Percentiles rank a stretch among this genome's conserved stretches.
Evolutionary conservation across 2,888 invertebrate genomes (phyloP).

Genomic region (Pemphredon lugubris): DNA sequence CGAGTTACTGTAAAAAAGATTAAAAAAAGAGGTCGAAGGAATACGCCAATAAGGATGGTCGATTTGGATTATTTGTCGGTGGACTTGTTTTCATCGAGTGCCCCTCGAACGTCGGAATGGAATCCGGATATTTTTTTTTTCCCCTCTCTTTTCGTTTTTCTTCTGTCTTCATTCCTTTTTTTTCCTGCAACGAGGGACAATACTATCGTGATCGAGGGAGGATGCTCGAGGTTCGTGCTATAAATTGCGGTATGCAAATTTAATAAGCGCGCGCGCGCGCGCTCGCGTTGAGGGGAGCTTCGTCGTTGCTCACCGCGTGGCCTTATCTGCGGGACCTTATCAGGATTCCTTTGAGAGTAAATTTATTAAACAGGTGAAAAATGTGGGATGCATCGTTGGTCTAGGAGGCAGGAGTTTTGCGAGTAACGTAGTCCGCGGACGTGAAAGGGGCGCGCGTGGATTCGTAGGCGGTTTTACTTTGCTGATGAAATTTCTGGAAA

Average conservation of each 20-base stretch:
- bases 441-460: no score
- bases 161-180: constrained; percentile 12
- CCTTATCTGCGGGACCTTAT: constrained; percentile 54
- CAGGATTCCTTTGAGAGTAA: constrained; percentile 23
- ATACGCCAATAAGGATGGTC: constrained; percentile 22
- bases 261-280: constrained; percentile 66
- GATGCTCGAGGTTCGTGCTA: constrained; percentile 61
- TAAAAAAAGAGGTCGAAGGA: no score
- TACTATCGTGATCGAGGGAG: constrained; percentile 73
- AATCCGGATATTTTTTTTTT: constrained; percentile 21
- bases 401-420: no score
- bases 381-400: no score
- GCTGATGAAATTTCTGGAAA: no score
- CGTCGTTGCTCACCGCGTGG: constrained; percentile 45
- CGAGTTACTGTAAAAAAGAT: constrained; percentile 21
- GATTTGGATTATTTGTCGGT: constrained; percentile 37
- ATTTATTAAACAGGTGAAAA: no score
- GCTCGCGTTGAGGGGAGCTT: no score
- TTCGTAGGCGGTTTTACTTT: no score
- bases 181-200: constrained; percentile 61
- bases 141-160: no score
- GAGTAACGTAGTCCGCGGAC: no score
- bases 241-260: constrained; percentile 77
- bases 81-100: constrained; percentile 51
- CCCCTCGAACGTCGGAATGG: constrained; percentile 38